Evolutionary conservation across 2,113 vertebrate species (phyloP), one percentile per base, ranked within the genome.

Genomic region (Furnarius figulus): DNA sequence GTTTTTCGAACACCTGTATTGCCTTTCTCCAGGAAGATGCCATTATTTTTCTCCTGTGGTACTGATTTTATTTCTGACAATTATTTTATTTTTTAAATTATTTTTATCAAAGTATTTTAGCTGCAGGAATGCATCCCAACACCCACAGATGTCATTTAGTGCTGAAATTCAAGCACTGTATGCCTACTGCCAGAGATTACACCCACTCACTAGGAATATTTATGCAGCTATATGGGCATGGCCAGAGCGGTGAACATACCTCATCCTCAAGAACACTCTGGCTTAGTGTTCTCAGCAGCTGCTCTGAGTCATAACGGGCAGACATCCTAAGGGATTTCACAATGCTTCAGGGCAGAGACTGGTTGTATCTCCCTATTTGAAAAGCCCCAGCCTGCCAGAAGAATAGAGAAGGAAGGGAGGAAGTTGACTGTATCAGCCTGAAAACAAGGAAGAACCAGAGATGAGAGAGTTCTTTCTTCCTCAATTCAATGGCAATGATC

Each of bases 171-270:
- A 94, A 96, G 87, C 42, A 74, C 68, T n/a, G 17, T n/a, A 13
- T 90, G 75, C 75, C 59, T 83, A 35, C 50, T 90, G 93, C 82
- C 82, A 96, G 95, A 71, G 59, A 58, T 86, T 39, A 91, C 88
- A 62, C 93, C 92, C 93, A 94, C 95, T 96, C 95, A 90, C 87
- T 78, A 47, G 79, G 85, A 94, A 74, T 90, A 94, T 85, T 93
- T 93, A 80, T 94, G 72, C 82, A 90, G 79, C 71, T 85, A 59
- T 63, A 89, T 40, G 83, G 83, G 75, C 75, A 86, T 7, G 39
- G 82, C 61, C 82, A 71, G 83, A 42, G 70, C 70, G 83, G 67
- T 59, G 75, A 91, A 40, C 82, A 81, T 93, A 71, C 52, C 79
- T 96, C 61, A 86, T 88, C 61, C 61, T 90, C 68, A 88, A 40